phyloP scores from a whole-genome alignment of 64 coral and sea anemone species.

The Actinia equina region DNA sequence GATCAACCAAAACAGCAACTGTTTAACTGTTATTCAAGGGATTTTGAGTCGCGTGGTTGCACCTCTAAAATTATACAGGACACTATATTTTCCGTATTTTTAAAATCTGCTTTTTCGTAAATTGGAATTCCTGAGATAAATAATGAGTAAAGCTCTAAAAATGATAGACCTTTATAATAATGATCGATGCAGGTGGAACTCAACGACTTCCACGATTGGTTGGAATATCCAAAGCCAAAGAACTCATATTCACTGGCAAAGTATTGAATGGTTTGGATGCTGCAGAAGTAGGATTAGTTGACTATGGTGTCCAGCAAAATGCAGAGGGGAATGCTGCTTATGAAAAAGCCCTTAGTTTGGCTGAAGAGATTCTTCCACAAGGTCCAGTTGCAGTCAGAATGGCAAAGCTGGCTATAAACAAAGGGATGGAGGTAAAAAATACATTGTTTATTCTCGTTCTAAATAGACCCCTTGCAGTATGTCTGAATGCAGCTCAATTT shows the following conservation, averaged over 20 bases:
- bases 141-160: no score
- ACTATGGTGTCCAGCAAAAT: constrained; percentile 76
- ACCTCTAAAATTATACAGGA: no score
- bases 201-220: constrained; percentile 84
- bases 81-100: no score
- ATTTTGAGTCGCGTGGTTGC: no score
- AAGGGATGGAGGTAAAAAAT: constrained; percentile 66
- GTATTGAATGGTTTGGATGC: constrained; percentile 75
- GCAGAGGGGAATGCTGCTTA: constrained; percentile 64
- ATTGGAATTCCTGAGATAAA: no score
- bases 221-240: constrained; percentile 91
- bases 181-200: constrained; percentile 67
- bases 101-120: no score
- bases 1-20: no score
- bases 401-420: constrained; percentile 91
- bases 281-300: constrained; percentile 74
- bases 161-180: background rate
- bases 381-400: constrained; percentile 89
- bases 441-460: background rate
- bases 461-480: no score
- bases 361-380: constrained; percentile 81
- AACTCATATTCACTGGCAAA: constrained; percentile 86
- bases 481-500: no score
- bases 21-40: no score
- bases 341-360: constrained; percentile 68